Evolutionary conservation across 2,113 vertebrate genomes (phyloP), one percentile per base, ranked within the genome.

Genomic region (Gallinago media): DNA sequence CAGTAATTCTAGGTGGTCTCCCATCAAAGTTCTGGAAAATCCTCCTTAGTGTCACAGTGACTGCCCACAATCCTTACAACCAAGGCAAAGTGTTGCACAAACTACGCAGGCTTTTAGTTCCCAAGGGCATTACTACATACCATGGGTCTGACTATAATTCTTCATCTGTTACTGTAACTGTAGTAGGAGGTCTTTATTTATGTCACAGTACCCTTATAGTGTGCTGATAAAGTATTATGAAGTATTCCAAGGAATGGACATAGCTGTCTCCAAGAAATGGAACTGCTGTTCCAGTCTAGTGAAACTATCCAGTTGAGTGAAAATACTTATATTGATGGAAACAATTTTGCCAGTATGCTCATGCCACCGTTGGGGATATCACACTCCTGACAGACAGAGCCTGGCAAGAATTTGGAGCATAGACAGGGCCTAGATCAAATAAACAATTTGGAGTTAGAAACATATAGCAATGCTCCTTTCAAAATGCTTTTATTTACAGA

Each of bases 401-500:
- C 89, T 91, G 88, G 93, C 80, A 95, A 86, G 85, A 95, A 89
- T 89, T 78, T 92, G 86, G 73, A 63, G 21, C 2, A 0, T 52
- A 92, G 80, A 91, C 67, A 59, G 17, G 38, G 70, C 38, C 73
- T 71, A 91, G 89, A 96, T 95, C 92, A 93, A 92, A 85, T 86
- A 79, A 92, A 92, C n/a, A 58, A 44, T 94, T 92, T 93, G 78
- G 55, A 95, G 72, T 80, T 92, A 88, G 92, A 96, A 94, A 88
- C 75, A 67, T 96, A 96, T 90, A 96, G 96, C 92, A 93, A 55
- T 59, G 82, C 77, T 80, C 75, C 72, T 80, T 90, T 96, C 68
- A 93, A 86, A 96, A 95, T 84, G 82, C 85, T 86, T 95, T 95
- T 96, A 94, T 96, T 93, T 96, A 92, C 95, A 95, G 92, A 96